A percentile compares a stretch with the other conserved stretches of the same genome.
These are phyloP conservation scores for Rhaphigaster nebulosa DNA, from an alignment of 2,888 invertebrate species.

Conservation along the genomic window DNA sequence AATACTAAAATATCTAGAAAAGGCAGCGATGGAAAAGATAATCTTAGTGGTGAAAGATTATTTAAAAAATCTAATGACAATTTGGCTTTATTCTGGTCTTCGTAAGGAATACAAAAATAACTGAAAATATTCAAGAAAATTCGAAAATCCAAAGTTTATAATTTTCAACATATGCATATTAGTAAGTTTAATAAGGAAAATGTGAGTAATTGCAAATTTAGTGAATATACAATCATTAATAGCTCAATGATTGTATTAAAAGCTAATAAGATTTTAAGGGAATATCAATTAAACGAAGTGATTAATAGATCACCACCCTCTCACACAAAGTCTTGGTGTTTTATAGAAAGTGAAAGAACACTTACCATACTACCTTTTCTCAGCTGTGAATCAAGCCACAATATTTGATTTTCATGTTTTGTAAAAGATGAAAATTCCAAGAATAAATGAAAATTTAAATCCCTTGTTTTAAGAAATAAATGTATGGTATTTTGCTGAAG, in stretches of 20 bases:
- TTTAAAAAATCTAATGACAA: not conserved
- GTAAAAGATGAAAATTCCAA: not conserved
- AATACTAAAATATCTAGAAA: slow-evolving; percentile 19
- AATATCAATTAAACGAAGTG: not conserved
- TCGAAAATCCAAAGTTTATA: not conserved
- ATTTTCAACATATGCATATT: not conserved
- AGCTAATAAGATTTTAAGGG: not conserved
- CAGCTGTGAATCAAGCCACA: not conserved
- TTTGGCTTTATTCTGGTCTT: not conserved
- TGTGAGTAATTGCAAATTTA: not conserved
- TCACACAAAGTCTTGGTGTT: not conserved
- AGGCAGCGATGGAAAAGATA: slow-evolving; percentile 31
- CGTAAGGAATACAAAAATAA: not conserved
- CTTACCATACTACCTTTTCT: slow-evolving; percentile 20
- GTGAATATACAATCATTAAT: not conserved
- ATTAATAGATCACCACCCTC: not conserved
- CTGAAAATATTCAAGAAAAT: not conserved
- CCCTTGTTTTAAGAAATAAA: not conserved
- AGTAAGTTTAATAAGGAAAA: not conserved
- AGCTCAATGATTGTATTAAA: not conserved
- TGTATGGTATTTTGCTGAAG: not conserved
- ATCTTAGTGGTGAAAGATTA: not conserved
- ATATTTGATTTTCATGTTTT: not conserved
- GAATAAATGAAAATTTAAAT: not conserved
- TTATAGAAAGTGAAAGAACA: not conserved